Conservation (phyloP, 2,113 vertebrate species). For the Hepsetus odoe region DNA sequence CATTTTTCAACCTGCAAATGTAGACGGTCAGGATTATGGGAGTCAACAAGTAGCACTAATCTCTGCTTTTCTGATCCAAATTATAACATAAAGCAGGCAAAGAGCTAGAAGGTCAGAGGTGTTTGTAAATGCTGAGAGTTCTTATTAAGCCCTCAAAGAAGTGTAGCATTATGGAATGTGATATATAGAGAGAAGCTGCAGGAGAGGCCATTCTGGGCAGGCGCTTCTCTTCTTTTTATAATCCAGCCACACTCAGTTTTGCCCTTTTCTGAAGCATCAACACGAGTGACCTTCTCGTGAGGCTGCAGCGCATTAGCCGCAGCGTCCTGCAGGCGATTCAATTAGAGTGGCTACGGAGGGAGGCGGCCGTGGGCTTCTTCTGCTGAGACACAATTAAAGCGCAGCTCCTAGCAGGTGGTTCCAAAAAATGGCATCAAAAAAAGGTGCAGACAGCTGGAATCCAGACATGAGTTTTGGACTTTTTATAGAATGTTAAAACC, state of each 20-base stretch:
- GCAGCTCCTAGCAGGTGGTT: not conserved
- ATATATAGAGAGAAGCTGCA: not conserved
- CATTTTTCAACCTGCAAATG: no score
- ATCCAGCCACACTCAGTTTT: not conserved
- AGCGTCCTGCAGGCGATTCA: not conserved
- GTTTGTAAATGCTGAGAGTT: not conserved
- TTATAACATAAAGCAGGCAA: not conserved
- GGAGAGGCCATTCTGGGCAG: not conserved
- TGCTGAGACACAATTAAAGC: not conserved
- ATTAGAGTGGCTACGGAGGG: not conserved
- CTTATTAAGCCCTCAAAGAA: not conserved
- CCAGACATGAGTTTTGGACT: not conserved
- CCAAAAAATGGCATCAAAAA: not conserved
- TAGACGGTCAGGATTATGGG: no score
- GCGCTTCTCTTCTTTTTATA: not conserved
- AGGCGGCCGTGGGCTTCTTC: not conserved
- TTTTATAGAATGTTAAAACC: not conserved
- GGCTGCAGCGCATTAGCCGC: not conserved
- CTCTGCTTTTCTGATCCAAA: not conserved
- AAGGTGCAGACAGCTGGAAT: not conserved
- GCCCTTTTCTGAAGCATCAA: conserved; percentile 10
- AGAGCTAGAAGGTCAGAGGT: not conserved
- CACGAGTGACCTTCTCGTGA: not conserved
- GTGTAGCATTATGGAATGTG: not conserved
- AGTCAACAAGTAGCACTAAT: not conserved